Percentiles rank a stretch among this genome's conserved stretches.
phyloP scores from a whole-genome alignment of 30 jellyfish, hydroid and myxozoan species.

The Cassiopea xamachana region DNA sequence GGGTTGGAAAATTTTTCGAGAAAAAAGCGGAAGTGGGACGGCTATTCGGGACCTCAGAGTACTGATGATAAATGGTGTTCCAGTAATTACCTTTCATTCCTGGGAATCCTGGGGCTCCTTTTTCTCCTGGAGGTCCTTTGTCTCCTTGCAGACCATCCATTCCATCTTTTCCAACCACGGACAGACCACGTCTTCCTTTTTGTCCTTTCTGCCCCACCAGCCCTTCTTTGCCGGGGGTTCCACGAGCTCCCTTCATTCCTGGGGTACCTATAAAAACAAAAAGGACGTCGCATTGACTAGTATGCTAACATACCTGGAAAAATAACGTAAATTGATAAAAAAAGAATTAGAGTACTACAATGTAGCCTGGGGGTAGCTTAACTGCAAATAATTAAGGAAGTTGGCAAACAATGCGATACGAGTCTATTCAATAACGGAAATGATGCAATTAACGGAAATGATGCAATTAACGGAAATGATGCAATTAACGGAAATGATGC shows the following conservation, averaged over 20 bases:
- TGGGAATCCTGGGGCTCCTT: constrained; percentile 87
- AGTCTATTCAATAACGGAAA: no score
- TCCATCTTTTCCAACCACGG: constrained; percentile 77
- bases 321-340: neutral
- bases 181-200: constrained; percentile 83
- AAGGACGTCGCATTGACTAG: neutral
- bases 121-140: constrained; percentile 89
- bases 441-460: no score
- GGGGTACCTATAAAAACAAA: constrained; percentile 70
- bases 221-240: constrained; percentile 78
- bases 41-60: no score
- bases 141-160: constrained; percentile 98
- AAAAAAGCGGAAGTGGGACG: no score
- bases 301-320: no score
- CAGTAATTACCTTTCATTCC: constrained; percentile 90
- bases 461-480: no score
- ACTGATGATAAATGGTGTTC: no score
- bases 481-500: no score
- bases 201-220: constrained; percentile 76
- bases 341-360: neutral
- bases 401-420: no score
- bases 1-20: no score
- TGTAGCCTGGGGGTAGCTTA: no score
- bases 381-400: no score
- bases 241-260: constrained; percentile 95